Conservation (phyloP, 2,797 vertebrate species). For the Pseudochirops cupreus region DNA sequence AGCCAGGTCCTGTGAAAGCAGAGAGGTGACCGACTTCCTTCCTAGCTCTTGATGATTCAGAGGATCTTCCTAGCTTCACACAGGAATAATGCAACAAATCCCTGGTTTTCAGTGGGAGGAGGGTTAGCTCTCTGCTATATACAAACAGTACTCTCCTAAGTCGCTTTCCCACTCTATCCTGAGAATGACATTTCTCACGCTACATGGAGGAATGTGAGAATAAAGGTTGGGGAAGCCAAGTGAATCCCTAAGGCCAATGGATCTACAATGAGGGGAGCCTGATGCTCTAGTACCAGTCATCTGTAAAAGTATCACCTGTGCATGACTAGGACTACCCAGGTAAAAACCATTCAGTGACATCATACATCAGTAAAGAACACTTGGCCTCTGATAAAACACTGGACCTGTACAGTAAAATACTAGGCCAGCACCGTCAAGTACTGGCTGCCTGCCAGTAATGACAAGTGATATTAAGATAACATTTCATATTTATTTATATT, state of each 20-base stretch:
- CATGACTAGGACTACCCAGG: background rate
- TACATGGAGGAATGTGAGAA: background rate
- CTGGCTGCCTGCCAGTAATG: background rate
- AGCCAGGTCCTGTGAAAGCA: background rate
- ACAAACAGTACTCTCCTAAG: background rate
- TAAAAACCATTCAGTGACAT: background rate
- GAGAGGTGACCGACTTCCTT: background rate
- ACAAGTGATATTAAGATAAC: background rate
- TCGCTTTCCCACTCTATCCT: background rate
- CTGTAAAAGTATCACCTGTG: background rate
- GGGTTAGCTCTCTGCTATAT: background rate
- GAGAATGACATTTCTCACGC: background rate
- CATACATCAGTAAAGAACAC: background rate
- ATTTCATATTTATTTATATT: too few species aligned
- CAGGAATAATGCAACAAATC: background rate
- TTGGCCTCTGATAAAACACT: background rate
- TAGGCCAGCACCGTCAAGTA: background rate
- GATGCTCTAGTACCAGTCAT: background rate
- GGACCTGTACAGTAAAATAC: background rate
- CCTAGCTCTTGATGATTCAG: background rate
- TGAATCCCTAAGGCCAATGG: background rate
- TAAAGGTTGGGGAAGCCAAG: background rate
- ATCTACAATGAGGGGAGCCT: background rate
- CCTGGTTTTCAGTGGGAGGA: background rate
- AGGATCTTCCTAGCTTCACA: background rate